Percentiles rank a stretch among this genome's conserved stretches.
Evolutionary conservation across 2,888 invertebrate genomes (phyloP).

Genomic region (Trichopoda pennipes): DNA sequence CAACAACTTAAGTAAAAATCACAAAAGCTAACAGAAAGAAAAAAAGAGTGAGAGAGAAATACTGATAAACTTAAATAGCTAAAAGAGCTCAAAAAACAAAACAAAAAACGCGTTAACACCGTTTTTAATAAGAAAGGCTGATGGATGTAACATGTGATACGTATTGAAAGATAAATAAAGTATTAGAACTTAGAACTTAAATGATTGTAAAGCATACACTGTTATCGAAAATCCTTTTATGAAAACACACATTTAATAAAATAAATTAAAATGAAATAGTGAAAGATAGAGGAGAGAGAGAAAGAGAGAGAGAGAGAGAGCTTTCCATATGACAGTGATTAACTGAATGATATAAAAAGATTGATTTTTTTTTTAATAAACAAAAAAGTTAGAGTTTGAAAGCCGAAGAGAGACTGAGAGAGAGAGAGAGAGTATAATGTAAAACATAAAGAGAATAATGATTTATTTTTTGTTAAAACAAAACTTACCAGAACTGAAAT

Average conservation of each 20-base stretch:
- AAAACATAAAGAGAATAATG: conserved; percentile 55
- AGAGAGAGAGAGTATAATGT: conserved; percentile 37
- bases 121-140: background rate
- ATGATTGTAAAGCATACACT: conserved; percentile 2
- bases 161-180: conserved; percentile 26
- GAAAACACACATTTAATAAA: background rate
- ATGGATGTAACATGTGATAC: conserved; percentile 10
- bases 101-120: background rate
- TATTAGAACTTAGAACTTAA: conserved; percentile 5
- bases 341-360: conserved; percentile 44
- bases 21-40: conserved; percentile 13
- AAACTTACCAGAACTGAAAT: conserved; percentile 92
- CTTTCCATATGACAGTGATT: conserved; percentile 49
- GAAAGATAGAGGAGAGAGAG: background rate
- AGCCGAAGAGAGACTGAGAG: too few species aligned
- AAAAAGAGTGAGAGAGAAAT: background rate
- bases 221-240: conserved; percentile 37
- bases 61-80: background rate
- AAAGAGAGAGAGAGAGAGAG: conserved; percentile 2
- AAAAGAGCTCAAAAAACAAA: conserved; percentile 7
- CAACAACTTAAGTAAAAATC: background rate
- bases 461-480: conserved; percentile 68
- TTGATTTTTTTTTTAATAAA: conserved; percentile 24
- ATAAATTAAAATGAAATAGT: conserved; percentile 15
- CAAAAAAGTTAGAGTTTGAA: conserved; percentile 20